Conservation (phyloP, 2,888 invertebrate genomes). For the Acronicta leporina region DNA sequence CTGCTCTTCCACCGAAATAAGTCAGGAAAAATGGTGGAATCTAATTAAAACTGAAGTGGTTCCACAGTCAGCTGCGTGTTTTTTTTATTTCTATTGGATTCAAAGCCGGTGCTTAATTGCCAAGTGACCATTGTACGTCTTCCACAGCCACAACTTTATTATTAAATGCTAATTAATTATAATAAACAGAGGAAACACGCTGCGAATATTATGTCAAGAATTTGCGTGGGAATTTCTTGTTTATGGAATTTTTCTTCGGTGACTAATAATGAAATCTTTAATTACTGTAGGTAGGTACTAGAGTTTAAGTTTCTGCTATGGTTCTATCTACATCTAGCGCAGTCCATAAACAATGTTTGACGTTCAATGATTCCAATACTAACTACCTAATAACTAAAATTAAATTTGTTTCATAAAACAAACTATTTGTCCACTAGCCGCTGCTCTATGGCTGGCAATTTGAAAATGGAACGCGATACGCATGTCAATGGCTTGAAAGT, state of each 20-base stretch:
- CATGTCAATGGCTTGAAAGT: slow-evolving; percentile 13
- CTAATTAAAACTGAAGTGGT: slow-evolving; percentile 48
- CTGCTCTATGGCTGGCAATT: slow-evolving; percentile 14
- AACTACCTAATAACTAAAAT: no score
- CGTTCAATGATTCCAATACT: no score
- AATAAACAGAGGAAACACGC: slow-evolving; percentile 15
- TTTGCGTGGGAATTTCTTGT: background rate
- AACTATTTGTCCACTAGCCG: background rate
- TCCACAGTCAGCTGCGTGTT: slow-evolving; percentile 12
- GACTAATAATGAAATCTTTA: no score
- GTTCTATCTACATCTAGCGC: no score
- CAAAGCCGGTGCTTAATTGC: slow-evolving; percentile 41
- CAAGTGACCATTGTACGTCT: slow-evolving; percentile 48
- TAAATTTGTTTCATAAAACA: background rate
- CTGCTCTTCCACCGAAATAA: no score
- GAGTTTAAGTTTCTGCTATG: no score
- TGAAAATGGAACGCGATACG: slow-evolving; percentile 17
- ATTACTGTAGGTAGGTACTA: no score
- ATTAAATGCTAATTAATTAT: slow-evolving; percentile 55
- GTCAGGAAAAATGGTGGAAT: slow-evolving; percentile 6
- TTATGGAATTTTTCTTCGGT: background rate
- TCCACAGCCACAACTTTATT: slow-evolving; percentile 51
- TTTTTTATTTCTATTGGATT: slow-evolving; percentile 43
- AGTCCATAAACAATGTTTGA: no score
- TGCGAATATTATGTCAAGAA: background rate